These are phyloP conservation scores for Pterocles burchelli DNA, from an alignment of 2,113 vertebrate genomes.

Conservation along the genomic window DNA sequence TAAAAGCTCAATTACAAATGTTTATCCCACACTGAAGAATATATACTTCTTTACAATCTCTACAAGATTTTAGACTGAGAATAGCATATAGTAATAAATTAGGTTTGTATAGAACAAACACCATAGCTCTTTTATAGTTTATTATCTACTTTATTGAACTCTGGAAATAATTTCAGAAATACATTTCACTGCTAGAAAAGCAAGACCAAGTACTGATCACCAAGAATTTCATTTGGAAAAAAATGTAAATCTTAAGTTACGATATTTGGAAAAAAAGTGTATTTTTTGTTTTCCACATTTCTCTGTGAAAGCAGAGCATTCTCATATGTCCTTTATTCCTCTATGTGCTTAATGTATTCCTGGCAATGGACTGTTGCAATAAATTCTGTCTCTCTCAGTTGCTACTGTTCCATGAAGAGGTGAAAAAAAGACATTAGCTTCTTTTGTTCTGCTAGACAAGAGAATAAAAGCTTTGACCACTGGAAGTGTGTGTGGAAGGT, in stretches of 20 bases:
- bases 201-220: background rate
- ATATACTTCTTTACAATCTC: background rate
- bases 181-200: background rate
- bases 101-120: background rate
- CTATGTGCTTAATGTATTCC: background rate
- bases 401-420: background rate
- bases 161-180: background rate
- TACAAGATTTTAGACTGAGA: background rate
- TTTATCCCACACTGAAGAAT: background rate
- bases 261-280: background rate
- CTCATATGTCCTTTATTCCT: background rate
- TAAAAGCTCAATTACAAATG: background rate
- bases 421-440: background rate
- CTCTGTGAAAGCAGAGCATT: background rate
- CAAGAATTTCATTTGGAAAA: background rate
- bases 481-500: background rate
- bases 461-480: background rate
- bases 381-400: conserved; percentile 1
- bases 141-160: background rate
- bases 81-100: background rate
- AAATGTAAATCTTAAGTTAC: background rate
- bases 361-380: background rate
- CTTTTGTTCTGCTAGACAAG: background rate
- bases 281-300: background rate
- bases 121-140: background rate